Percentiles rank a stretch among this genome's conserved stretches.
Conservation (phyloP, 1,140 invertebrate species). For the Hyphantria cunea region DNA sequence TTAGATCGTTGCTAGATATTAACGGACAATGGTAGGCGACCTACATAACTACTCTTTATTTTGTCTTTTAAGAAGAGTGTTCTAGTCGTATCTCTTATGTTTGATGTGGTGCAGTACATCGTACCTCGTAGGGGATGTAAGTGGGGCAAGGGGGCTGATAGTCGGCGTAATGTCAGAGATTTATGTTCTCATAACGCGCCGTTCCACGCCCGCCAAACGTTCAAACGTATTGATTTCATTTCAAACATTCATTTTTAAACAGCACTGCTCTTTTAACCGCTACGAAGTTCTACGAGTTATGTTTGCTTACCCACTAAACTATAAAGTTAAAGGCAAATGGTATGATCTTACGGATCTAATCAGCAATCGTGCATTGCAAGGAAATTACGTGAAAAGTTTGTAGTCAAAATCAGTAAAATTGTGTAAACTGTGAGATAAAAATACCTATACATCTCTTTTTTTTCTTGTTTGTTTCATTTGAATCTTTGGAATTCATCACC, state of each 20-base stretch:
- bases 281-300: slow-evolving; percentile 17
- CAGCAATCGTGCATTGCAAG: not conserved
- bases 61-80: not conserved
- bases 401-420: too few species aligned
- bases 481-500: too few species aligned
- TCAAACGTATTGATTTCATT: slow-evolving; percentile 73
- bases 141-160: slow-evolving; percentile 32
- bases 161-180: slow-evolving; percentile 61
- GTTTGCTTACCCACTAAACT: slow-evolving; percentile 15
- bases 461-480: too few species aligned
- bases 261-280: slow-evolving; percentile 32
- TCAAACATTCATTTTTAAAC: slow-evolving; percentile 68
- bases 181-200: slow-evolving; percentile 72
- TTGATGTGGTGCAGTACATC: slow-evolving; percentile 52
- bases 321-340: slow-evolving; percentile 1
- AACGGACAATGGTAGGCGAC: not conserved
- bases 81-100: slow-evolving; percentile 50
- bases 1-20: too few species aligned
- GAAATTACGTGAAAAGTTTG: too few species aligned
- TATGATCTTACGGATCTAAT: slow-evolving; percentile 4
- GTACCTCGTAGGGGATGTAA: slow-evolving; percentile 36
- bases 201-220: slow-evolving; percentile 56
- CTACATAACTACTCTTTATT: too few species aligned
- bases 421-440: not conserved
- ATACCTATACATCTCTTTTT: not conserved